phyloP scores from a whole-genome alignment of 2,113 vertebrate genomes.

The Suncus etruscus region DNA sequence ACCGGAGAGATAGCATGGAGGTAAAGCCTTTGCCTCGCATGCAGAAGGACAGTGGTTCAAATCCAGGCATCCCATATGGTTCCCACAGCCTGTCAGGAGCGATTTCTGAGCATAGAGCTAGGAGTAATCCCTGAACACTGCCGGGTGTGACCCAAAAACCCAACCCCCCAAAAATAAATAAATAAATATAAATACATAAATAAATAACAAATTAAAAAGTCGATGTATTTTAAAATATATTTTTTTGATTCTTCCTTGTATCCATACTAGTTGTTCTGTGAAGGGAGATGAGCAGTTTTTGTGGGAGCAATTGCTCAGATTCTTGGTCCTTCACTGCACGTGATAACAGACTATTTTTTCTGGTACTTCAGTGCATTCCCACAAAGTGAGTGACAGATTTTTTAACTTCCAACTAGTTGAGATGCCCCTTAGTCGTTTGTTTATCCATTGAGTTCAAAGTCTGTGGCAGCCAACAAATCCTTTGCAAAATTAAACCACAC shows the following conservation, averaged over 20 bases:
- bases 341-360: background rate
- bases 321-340: background rate
- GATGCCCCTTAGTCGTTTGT: background rate
- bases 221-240: background rate
- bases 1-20: too few species aligned
- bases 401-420: background rate
- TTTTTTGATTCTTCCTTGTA: conserved; percentile 6
- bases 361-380: background rate
- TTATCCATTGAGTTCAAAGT: background rate
- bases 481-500: background rate
- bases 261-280: background rate
- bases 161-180: too few species aligned
- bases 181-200: too few species aligned
- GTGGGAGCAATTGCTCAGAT: background rate
- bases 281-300: background rate
- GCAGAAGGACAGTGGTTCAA: too few species aligned
- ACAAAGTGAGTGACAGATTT: background rate
- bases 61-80: too few species aligned
- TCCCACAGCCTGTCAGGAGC: too few species aligned
- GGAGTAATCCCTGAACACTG: too few species aligned
- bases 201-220: too few species aligned
- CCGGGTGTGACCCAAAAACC: too few species aligned
- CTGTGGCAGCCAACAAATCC: background rate
- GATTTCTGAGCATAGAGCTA: too few species aligned
- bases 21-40: too few species aligned